Conservation (phyloP, 2,888 invertebrate species). For the Cantharis lateralis region DNA sequence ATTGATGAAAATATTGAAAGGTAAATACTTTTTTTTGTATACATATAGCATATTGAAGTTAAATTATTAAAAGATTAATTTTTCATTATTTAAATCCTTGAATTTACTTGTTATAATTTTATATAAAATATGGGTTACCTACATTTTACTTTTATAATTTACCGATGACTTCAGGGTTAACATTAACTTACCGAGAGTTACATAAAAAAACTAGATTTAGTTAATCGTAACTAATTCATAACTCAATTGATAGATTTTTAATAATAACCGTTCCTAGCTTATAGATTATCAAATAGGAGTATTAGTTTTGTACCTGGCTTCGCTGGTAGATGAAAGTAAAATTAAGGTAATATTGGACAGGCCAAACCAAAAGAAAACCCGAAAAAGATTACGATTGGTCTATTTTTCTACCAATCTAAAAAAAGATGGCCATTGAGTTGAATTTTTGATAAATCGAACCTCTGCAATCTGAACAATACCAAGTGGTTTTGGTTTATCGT, state of each 20-base stretch:
- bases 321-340: not conserved
- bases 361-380: too few relatives aligned
- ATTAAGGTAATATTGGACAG: too few relatives aligned
- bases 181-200: not conserved
- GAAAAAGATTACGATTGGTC: too few relatives aligned
- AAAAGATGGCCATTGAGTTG: too few relatives aligned
- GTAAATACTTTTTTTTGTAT: not conserved
- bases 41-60: not conserved
- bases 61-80: not conserved
- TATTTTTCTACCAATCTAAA: too few relatives aligned
- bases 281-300: not conserved
- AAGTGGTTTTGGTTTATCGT: too few relatives aligned
- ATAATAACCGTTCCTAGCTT: not conserved
- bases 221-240: not conserved
- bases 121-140: constrained; percentile 19
- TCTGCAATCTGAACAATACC: too few relatives aligned
- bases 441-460: too few relatives aligned
- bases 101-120: constrained; percentile 9
- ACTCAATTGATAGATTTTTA: not conserved
- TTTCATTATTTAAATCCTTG: constrained; percentile 13
- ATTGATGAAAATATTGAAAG: not conserved
- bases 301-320: not conserved
- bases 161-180: constrained; percentile 21
- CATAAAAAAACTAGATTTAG: not conserved
- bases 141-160: constrained; percentile 15